Percentiles rank a stretch among this genome's conserved stretches.
These are phyloP conservation scores for Botia kubotai DNA, from an alignment of 2,797 vertebrate genomes.

Conservation along the genomic window DNA sequence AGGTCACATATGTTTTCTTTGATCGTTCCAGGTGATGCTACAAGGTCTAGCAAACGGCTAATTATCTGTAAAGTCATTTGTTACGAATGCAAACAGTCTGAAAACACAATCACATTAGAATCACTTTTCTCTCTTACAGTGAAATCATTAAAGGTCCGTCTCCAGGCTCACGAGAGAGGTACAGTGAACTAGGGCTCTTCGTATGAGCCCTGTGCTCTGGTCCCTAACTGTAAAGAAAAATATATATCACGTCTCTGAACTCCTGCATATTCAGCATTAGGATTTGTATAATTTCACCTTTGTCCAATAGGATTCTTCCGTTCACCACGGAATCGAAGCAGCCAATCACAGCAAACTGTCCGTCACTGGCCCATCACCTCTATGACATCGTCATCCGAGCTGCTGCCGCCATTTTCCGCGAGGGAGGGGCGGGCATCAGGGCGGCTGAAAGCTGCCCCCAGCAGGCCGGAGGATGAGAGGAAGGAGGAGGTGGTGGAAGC, in stretches of 20 bases:
- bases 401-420: slow-evolving; percentile 89
- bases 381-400: slow-evolving; percentile 96
- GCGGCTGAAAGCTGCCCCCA: slow-evolving; percentile 77
- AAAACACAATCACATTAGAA: slow-evolving; percentile 61
- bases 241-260: slow-evolving; percentile 38
- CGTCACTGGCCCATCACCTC: slow-evolving; percentile 93
- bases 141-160: slow-evolving; percentile 48
- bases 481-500: slow-evolving; percentile 75
- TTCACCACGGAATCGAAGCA: slow-evolving; percentile 5
- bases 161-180: slow-evolving; percentile 26
- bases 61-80: slow-evolving; percentile 69
- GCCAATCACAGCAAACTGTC: not conserved
- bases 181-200: slow-evolving; percentile 35
- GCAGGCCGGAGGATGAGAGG: slow-evolving; percentile 86
- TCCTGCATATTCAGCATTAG: slow-evolving; percentile 70
- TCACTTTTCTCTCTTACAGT: slow-evolving; percentile 51
- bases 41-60: slow-evolving; percentile 77
- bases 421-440: slow-evolving; percentile 83
- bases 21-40: slow-evolving; percentile 75
- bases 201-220: slow-evolving; percentile 63
- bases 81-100: slow-evolving; percentile 64
- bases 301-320: slow-evolving; percentile 23
- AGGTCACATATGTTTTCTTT: slow-evolving; percentile 66
- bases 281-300: slow-evolving; percentile 64
- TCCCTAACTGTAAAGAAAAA: slow-evolving; percentile 58